A percentile compares a stretch with the other conserved stretches of the same genome.
phyloP scores from a whole-genome alignment of 2,113 vertebrate species.

The Tapirus terrestris region DNA sequence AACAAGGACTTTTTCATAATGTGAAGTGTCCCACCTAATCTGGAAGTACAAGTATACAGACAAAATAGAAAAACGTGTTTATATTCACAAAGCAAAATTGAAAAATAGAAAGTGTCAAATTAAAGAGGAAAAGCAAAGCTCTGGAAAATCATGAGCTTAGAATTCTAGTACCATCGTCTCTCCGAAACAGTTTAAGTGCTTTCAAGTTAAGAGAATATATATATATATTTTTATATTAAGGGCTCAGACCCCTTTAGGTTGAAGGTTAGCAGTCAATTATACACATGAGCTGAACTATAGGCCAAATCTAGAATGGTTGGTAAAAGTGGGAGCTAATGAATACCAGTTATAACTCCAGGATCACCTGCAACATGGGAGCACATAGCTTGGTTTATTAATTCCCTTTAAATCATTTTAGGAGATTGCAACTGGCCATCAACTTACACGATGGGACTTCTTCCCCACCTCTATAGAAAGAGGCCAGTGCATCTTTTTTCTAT shows the following conservation, averaged over 20 bases:
- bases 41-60: not conserved
- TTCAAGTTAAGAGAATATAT: not conserved
- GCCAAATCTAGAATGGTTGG: not conserved
- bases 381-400: not conserved
- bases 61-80: conserved; percentile 21
- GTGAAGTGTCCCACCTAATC: conserved; percentile 28
- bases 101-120: not conserved
- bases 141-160: not conserved
- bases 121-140: not conserved
- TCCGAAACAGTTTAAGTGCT: not conserved
- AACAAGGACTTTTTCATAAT: conserved; percentile 40
- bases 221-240: not conserved
- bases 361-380: not conserved
- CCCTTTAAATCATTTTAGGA: not conserved
- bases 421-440: not conserved
- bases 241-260: too few relatives aligned
- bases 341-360: not conserved
- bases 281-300: not conserved
- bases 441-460: not conserved
- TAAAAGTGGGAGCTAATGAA: not conserved
- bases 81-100: conserved; percentile 23
- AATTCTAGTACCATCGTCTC: not conserved
- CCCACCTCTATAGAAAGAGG: not conserved
- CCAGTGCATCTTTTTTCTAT: not conserved
- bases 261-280: not conserved